These are phyloP conservation scores for Allacma fusca DNA, from an alignment of 2,888 invertebrate species.

Conservation along the genomic window DNA sequence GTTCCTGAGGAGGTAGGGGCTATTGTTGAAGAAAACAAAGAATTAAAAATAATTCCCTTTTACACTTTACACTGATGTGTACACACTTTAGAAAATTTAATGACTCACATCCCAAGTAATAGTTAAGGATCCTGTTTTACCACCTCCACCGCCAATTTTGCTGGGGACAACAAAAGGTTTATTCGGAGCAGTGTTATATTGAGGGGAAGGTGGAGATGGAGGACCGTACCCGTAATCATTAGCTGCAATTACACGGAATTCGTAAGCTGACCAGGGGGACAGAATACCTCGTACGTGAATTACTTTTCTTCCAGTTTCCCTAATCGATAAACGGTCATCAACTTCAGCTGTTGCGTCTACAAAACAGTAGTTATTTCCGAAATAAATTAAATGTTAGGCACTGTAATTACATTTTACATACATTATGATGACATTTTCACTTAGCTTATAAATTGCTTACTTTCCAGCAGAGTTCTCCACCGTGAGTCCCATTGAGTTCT, in stretches of 20 bases:
- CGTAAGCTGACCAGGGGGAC: conserved; percentile 88
- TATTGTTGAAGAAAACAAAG: conserved; percentile 61
- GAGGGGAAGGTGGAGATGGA: conserved; percentile 84
- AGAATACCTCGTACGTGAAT: conserved; percentile 75
- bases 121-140: conserved; percentile 92
- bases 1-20: conserved; percentile 77
- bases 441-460: too few relatives aligned
- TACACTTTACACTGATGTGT: too few relatives aligned
- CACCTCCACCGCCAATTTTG: conserved; percentile 91
- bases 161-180: conserved; percentile 79
- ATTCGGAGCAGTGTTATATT: conserved; percentile 83
- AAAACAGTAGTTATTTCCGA: not conserved
- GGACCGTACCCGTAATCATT: conserved; percentile 84
- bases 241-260: conserved; percentile 87
- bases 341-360: conserved; percentile 31
- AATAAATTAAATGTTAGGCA: conserved; percentile 3
- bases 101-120: conserved; percentile 78
- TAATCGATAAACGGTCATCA: not conserved
- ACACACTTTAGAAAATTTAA: not conserved
- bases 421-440: too few relatives aligned
- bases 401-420: too few relatives aligned
- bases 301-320: conserved; percentile 71
- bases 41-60: too few relatives aligned
- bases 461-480: conserved; percentile 77
- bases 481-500: conserved; percentile 85